Evolutionary conservation across 2,888 invertebrate species (phyloP), one percentile per base, ranked within the genome.

Genomic region (Aspidiotus destructor): DNA sequence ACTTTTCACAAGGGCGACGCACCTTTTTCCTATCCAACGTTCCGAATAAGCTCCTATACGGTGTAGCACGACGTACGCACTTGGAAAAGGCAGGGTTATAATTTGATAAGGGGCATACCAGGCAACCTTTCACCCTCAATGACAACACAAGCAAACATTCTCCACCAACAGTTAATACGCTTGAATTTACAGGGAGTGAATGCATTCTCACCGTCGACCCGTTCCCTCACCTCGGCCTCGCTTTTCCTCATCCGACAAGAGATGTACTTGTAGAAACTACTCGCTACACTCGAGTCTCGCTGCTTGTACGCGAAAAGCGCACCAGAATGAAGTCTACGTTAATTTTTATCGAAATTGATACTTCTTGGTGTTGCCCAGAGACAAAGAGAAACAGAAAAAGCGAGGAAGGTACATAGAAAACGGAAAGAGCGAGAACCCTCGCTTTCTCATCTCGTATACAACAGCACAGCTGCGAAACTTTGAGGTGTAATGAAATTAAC

Each of bases 81-180:
- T 28, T 28, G 55, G 40, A 42, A 61, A 61, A 41, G n/a, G 15
- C 17, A 10, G 42, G 61, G 61, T 61, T 61, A 44, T 61, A 61
- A 61, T 61, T 61, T 61, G 61, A 61, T 61, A 61, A 61, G 42
- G 61, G 61, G 44, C 16, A 61, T 61, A 42, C 61, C n/a, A 17
- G 17, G 42, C 42, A 61, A 61, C 61, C 61, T 41, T 61, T 61
- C 61, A 41, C 61, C 61, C 41, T 44, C 61, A 61, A 61, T 61
- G 61, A 61, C 61, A 61, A 61, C 61, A n/a, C 42, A 41, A 9
- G 42, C 61, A 42, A 41, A 61, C 61, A 61, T 61, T 61, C 16
- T 40, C 61, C 44, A 2, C 41, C 41, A 61, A 61, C 15, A 15
- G 61, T 61, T 61, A 61, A 61, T 61, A 61, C 17, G 61, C 15